Evolutionary conservation across 2,888 invertebrate genomes (phyloP).

Genomic region (Eucriotettix oculatus): DNA sequence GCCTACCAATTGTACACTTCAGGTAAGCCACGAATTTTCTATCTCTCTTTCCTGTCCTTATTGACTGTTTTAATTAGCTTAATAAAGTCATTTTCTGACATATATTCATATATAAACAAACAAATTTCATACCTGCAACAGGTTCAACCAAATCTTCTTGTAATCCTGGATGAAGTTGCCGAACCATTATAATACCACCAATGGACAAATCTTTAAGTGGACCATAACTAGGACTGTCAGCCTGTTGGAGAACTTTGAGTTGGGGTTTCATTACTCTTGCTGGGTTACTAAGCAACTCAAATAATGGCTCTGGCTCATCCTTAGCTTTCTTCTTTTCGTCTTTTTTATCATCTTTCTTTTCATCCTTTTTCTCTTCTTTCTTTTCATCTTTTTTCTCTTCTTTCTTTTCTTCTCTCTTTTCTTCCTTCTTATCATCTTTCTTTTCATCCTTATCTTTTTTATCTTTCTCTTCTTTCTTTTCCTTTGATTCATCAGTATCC

Average conservation of each 20-base stretch:
- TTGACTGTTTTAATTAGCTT: too few species aligned
- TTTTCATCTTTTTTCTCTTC: constrained; percentile 26
- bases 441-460: constrained; percentile 31
- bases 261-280: constrained; percentile 86
- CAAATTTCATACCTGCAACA: constrained; percentile 45
- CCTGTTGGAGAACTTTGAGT: constrained; percentile 47
- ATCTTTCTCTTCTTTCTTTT: constrained; percentile 24
- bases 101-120: background rate
- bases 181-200: constrained; percentile 92
- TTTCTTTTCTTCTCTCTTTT: constrained; percentile 24
- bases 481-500: constrained; percentile 35
- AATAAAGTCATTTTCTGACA: background rate
- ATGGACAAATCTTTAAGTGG: constrained; percentile 84
- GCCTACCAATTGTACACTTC: too few species aligned
- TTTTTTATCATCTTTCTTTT: constrained; percentile 28
- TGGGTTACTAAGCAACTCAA: constrained; percentile 86
- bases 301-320: constrained; percentile 77
- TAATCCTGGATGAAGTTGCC: constrained; percentile 58
- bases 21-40: too few species aligned
- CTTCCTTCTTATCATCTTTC: constrained; percentile 27
- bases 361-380: constrained; percentile 25
- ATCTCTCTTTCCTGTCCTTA: too few species aligned
- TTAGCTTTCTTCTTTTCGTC: constrained; percentile 31
- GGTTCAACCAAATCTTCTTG: constrained; percentile 83
- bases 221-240: constrained; percentile 63